Percentiles rank a stretch among this genome's conserved stretches.
phyloP scores from a whole-genome alignment of 2,888 invertebrate species.

The Dynastes maya region DNA sequence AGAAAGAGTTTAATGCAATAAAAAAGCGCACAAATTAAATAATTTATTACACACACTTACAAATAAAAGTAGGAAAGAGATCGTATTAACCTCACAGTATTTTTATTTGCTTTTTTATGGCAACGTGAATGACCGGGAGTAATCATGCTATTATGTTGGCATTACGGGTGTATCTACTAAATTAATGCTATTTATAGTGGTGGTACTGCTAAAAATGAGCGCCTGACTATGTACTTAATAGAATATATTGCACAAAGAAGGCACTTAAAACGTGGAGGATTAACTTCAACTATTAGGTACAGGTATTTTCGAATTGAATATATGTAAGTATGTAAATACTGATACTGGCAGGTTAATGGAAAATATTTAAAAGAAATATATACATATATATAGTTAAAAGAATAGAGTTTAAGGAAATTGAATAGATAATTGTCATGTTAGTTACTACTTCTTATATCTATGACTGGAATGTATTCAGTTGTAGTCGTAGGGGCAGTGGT shows the following conservation, averaged over 20 bases:
- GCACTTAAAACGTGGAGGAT: background rate
- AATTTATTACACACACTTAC: constrained; percentile 30
- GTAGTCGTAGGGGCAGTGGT: constrained; percentile 15
- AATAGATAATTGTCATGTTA: background rate
- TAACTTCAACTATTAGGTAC: background rate
- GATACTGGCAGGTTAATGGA: background rate
- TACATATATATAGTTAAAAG: constrained; percentile 13
- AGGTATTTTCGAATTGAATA: background rate
- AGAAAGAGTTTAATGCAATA: constrained; percentile 40
- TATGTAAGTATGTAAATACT: background rate
- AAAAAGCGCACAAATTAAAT: constrained; percentile 35
- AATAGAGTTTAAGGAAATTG: constrained; percentile 1
- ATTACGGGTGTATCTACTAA: background rate
- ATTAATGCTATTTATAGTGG: background rate
- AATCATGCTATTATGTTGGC: background rate
- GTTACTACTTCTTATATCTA: constrained; percentile 35
- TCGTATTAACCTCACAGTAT: constrained; percentile 24
- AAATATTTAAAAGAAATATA: background rate
- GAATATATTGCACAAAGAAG: background rate
- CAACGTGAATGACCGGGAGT: background rate
- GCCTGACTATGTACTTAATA: background rate
- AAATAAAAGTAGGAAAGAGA: constrained; percentile 28
- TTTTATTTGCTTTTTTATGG: constrained; percentile 23
- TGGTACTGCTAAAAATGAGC: background rate
- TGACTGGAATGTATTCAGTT: constrained; percentile 27